Evolutionary conservation across 1,140 invertebrate species (phyloP).

Genomic region (Drosophila lacertosa): DNA sequence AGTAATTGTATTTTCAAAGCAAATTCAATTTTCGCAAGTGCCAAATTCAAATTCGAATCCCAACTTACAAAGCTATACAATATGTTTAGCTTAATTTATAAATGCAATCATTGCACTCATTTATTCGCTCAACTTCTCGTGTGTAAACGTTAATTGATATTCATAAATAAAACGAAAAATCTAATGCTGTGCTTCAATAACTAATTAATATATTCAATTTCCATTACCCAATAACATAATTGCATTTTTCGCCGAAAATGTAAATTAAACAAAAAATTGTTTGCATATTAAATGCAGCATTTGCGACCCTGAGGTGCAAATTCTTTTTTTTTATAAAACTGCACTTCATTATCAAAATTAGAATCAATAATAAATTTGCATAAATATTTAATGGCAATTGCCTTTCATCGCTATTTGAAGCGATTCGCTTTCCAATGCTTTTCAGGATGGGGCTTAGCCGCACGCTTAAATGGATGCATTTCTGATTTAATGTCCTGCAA

Average conservation of each 20-base stretch:
- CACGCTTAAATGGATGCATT: not conserved
- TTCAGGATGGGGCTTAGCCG: slow-evolving; percentile 7
- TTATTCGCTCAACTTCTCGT: not conserved
- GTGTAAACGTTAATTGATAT: not conserved
- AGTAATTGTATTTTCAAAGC: too few species aligned
- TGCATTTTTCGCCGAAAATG: not conserved
- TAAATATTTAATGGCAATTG: slow-evolving; percentile 62
- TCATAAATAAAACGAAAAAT: not conserved
- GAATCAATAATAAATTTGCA: slow-evolving; percentile 70
- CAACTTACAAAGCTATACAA: too few species aligned
- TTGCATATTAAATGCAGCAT: not conserved
- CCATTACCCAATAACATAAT: not conserved
- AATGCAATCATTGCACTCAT: too few species aligned
- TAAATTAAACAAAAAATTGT: not conserved
- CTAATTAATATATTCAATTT: slow-evolving; percentile 2
- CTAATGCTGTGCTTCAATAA: not conserved
- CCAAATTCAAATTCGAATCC: too few species aligned
- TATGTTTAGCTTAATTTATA: not conserved
- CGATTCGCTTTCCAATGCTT: slow-evolving; percentile 1
- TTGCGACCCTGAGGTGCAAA: not conserved
- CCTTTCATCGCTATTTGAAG: slow-evolving; percentile 42
- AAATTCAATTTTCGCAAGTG: too few species aligned
- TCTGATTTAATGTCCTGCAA: slow-evolving; percentile 12
- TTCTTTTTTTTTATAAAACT: slow-evolving; percentile 2
- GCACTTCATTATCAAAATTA: slow-evolving; percentile 50